These are phyloP conservation scores for Carpatolechia fugitivella DNA, from an alignment of 2,888 invertebrate genomes.

Conservation along the genomic window DNA sequence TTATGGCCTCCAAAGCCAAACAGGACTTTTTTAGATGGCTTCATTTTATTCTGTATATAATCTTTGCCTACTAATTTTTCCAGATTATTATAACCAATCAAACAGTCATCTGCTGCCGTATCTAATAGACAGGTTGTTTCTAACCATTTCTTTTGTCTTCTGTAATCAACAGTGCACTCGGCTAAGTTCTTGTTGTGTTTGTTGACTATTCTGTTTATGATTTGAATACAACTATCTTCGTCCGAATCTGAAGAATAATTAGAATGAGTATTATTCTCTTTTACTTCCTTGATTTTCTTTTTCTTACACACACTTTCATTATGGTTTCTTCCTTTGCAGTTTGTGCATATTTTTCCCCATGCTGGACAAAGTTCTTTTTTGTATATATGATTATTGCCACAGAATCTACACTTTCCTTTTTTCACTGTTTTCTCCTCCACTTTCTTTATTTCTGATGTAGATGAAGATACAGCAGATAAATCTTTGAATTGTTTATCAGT, in stretches of 20 bases:
- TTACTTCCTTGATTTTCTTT: constrained; percentile 10
- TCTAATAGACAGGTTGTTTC: neutral
- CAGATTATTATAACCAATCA: neutral
- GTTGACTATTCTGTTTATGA: neutral
- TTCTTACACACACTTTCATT: constrained; percentile 4
- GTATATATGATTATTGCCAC: neutral
- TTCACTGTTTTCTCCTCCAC: neutral
- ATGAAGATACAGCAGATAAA: too few relatives aligned
- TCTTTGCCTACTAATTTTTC: neutral
- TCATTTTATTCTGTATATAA: neutral
- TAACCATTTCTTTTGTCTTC: neutral
- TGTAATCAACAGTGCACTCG: neutral
- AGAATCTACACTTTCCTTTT: constrained; percentile 9
- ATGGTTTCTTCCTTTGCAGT: constrained; percentile 1
- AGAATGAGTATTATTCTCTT: too few relatives aligned
- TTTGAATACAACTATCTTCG: neutral
- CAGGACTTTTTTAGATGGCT: neutral
- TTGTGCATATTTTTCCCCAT: neutral
- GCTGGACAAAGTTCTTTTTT: neutral
- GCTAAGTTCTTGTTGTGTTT: neutral
- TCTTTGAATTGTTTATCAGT: too few relatives aligned
- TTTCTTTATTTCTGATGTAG: neutral
- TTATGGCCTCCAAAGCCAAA: neutral
- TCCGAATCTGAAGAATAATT: too few relatives aligned
- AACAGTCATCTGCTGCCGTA: neutral